Conservation (phyloP, 1,140 invertebrate species). For the Habropoda laboriosa region DNA sequence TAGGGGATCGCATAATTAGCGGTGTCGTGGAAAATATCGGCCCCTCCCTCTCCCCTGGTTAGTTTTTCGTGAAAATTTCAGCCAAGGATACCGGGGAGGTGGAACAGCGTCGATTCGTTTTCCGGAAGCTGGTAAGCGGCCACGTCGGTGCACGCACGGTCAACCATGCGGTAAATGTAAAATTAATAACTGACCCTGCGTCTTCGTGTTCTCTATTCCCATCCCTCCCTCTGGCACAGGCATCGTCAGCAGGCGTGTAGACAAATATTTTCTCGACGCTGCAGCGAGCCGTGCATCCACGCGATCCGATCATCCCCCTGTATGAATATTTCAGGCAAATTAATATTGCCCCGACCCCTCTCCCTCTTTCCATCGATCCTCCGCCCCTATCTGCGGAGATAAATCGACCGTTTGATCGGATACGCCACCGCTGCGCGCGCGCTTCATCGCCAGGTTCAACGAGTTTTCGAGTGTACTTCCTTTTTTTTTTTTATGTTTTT, state of each 20-base stretch:
- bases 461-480: background rate
- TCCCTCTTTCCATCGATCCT: background rate
- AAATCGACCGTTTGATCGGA: constrained; percentile 23
- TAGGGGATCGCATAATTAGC: constrained; percentile 29
- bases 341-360: constrained; percentile 20
- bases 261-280: constrained; percentile 34
- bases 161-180: constrained; percentile 35
- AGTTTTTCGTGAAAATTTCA: background rate
- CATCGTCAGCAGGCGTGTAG: constrained; percentile 8
- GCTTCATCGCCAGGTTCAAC: background rate
- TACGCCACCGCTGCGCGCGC: background rate
- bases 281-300: background rate
- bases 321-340: constrained; percentile 45
- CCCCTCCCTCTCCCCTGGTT: no score
- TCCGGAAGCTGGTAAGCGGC: background rate
- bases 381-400: background rate
- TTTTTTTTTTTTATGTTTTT: background rate
- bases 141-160: background rate
- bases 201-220: constrained; percentile 20
- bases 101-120: background rate
- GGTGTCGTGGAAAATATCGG: constrained; percentile 4
- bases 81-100: background rate
- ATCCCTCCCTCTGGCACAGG: no score
- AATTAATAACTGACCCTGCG: constrained; percentile 37
- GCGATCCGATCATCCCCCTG: constrained; percentile 9